Conservation (phyloP, 1,140 invertebrate genomes). For the Bombyx mandarina region DNA sequence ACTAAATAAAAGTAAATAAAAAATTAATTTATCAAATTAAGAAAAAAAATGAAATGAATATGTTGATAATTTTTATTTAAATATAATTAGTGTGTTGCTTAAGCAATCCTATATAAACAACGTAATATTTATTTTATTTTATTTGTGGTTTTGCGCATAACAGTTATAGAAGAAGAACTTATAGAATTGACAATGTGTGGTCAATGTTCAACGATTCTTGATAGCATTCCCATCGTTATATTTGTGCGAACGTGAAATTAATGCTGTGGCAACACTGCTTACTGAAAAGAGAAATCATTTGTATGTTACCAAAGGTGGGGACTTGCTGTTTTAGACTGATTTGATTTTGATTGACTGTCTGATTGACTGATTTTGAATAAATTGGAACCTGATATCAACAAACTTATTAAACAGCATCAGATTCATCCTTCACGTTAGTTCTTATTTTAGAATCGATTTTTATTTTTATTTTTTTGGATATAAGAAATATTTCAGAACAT, state of each 20-base stretch:
- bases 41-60: too few relatives aligned
- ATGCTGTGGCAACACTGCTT: constrained; percentile 1
- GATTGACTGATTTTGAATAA: constrained; percentile 12
- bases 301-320: constrained; percentile 14
- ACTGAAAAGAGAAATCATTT: constrained; percentile 7
- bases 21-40: too few relatives aligned
- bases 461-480: constrained; percentile 8
- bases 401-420: too few relatives aligned
- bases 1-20: too few relatives aligned
- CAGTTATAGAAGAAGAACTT: constrained; percentile 14
- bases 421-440: constrained; percentile 13
- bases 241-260: constrained; percentile 4
- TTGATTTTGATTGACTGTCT: too few relatives aligned
- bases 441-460: constrained; percentile 4
- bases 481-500: constrained; percentile 9
- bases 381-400: constrained; percentile 5
- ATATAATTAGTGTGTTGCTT: constrained; percentile 5
- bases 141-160: constrained; percentile 15
- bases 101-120: constrained; percentile 25
- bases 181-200: constrained; percentile 8
- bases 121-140: constrained; percentile 21
- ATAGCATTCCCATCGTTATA: too few relatives aligned
- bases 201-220: background rate
- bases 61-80: too few relatives aligned
- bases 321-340: too few relatives aligned